Conservation (phyloP, 2,797 vertebrate genomes). For the Parotocinclus haroldoi region DNA sequence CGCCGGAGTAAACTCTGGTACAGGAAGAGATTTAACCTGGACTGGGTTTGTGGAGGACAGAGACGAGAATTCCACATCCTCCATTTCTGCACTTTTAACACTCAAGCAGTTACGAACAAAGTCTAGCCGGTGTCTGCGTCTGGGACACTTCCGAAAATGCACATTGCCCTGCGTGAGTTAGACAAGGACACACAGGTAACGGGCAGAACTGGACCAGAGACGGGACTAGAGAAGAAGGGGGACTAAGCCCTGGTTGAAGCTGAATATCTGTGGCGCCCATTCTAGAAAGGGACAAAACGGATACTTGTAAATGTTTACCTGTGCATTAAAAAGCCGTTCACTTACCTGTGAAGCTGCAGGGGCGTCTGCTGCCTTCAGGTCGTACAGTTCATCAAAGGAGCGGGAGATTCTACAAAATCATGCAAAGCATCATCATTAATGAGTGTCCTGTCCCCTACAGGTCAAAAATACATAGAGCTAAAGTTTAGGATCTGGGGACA, state of each 20-base stretch:
- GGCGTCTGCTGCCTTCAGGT: slow-evolving; percentile 4
- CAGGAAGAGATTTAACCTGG: slow-evolving; percentile 28
- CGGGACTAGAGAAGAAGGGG: background rate
- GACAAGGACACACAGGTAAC: slow-evolving; percentile 39
- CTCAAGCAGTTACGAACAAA: slow-evolving; percentile 39
- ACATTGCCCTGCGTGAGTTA: slow-evolving; percentile 40
- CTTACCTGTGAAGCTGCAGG: slow-evolving; percentile 11
- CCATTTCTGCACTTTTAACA: slow-evolving; percentile 47
- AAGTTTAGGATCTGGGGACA: too few relatives aligned
- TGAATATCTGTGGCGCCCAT: background rate
- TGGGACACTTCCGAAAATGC: slow-evolving; percentile 29
- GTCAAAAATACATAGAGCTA: too few relatives aligned
- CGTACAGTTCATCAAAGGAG: slow-evolving; percentile 20
- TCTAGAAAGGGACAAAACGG: background rate
- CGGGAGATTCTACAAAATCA: slow-evolving; percentile 14
- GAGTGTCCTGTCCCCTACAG: too few relatives aligned
- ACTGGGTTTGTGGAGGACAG: slow-evolving; percentile 13
- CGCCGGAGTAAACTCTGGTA: background rate
- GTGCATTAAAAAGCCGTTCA: background rate
- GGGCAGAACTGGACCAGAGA: background rate
- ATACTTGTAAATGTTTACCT: too few relatives aligned
- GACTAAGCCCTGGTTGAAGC: background rate
- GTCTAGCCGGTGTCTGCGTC: slow-evolving; percentile 39
- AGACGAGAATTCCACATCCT: slow-evolving; percentile 44
- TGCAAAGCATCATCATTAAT: too few relatives aligned